These are phyloP conservation scores for Elmis aenea DNA, from an alignment of 2,888 invertebrate genomes.

Conservation along the genomic window DNA sequence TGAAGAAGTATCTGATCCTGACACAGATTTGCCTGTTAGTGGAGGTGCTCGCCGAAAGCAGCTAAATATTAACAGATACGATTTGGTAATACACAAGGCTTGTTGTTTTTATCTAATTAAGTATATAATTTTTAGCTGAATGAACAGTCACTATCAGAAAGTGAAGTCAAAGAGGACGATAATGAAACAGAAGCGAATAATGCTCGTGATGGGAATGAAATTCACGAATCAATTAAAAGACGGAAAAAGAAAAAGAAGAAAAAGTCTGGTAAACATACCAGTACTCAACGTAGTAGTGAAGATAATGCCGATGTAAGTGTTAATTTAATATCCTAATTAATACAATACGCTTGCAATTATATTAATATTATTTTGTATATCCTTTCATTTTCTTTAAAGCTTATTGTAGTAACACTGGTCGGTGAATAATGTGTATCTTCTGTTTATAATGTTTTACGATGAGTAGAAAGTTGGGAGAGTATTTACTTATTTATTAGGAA, in stretches of 20 bases:
- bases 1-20: constrained; percentile 50
- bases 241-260: constrained; percentile 64
- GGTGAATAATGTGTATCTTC: no score
- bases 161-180: constrained; percentile 66
- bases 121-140: constrained; percentile 51
- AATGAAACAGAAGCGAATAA: constrained; percentile 58
- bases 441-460: no score
- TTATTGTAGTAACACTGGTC: no score
- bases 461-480: no score
- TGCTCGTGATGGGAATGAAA: constrained; percentile 48
- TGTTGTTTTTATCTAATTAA: neutral
- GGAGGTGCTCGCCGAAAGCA: constrained; percentile 54
- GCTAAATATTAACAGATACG: constrained; percentile 62
- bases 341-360: no score
- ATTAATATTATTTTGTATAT: neutral
- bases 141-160: constrained; percentile 62
- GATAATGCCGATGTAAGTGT: constrained; percentile 57
- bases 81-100: constrained; percentile 51
- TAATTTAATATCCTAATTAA: no score
- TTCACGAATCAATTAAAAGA: constrained; percentile 50
- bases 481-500: no score
- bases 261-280: constrained; percentile 51
- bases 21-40: constrained; percentile 48
- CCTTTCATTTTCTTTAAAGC: constrained; percentile 5
- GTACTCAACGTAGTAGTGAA: constrained; percentile 54